A percentile compares a stretch with the other conserved stretches of the same genome.
These are phyloP conservation scores for Dinoponera quadriceps DNA, from an alignment of 1,140 invertebrate species.

Conservation along the genomic window DNA sequence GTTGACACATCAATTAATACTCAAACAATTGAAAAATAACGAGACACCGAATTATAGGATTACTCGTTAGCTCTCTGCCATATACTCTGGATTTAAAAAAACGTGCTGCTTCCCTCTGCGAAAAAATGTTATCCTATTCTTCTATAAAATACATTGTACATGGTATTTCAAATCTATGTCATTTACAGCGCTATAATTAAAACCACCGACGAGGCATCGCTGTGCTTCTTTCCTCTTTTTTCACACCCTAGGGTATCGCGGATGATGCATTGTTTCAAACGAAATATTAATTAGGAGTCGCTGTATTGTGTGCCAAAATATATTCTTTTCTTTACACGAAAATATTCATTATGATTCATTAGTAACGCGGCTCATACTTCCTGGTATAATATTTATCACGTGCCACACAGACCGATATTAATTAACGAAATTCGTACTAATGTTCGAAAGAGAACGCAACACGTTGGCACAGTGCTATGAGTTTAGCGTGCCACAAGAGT, in stretches of 20 bases:
- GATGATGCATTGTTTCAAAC: constrained; percentile 30
- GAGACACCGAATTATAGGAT: too few species aligned
- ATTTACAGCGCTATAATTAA: constrained; percentile 7
- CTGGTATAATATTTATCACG: constrained; percentile 20
- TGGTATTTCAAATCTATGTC: neutral
- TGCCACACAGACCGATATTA: neutral
- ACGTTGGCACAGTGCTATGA: neutral
- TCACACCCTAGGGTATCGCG: neutral
- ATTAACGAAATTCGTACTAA: constrained; percentile 15
- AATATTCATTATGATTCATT: constrained; percentile 42
- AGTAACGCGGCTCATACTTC: neutral
- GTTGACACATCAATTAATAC: too few species aligned
- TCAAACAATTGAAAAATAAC: too few species aligned
- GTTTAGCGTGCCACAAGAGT: constrained; percentile 24
- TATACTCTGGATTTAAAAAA: too few species aligned
- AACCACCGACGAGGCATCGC: neutral
- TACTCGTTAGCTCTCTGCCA: too few species aligned
- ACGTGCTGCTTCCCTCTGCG: too few species aligned
- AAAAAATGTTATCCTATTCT: neutral
- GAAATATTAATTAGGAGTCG: constrained; percentile 46
- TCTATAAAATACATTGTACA: neutral
- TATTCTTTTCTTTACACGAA: constrained; percentile 26
- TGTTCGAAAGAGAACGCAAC: constrained; percentile 10
- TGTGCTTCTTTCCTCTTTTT: neutral
- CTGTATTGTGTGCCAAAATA: constrained; percentile 8